Evolutionary conservation across 2,888 invertebrate genomes (phyloP).

Genomic region (Polymixis flavicincta): DNA sequence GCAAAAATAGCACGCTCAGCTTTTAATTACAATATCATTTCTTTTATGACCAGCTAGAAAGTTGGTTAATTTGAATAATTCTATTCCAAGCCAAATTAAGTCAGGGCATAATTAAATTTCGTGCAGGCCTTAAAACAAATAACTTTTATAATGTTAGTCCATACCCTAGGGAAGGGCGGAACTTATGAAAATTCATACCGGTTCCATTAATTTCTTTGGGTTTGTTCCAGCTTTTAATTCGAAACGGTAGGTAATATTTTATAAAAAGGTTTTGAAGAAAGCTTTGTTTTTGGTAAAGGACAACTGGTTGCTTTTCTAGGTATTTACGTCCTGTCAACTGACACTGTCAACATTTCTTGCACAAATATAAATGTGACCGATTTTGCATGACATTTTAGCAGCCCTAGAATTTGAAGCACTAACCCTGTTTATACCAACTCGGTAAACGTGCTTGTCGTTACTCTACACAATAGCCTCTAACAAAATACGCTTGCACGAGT

Average conservation of each 20-base stretch:
- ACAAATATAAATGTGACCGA: background rate
- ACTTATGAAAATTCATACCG: slow-evolving; percentile 56
- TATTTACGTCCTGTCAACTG: background rate
- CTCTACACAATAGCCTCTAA: background rate
- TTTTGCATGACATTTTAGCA: slow-evolving; percentile 15
- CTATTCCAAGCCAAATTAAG: slow-evolving; percentile 48
- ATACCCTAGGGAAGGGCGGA: slow-evolving; percentile 13
- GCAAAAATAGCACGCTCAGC: slow-evolving; percentile 27
- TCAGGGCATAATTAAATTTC: slow-evolving; percentile 48
- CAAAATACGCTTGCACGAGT: background rate
- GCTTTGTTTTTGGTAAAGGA: background rate
- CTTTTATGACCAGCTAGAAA: slow-evolving; percentile 39
- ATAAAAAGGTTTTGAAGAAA: slow-evolving; percentile 11
- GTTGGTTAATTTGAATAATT: slow-evolving; percentile 51
- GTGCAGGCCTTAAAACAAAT: slow-evolving; percentile 30
- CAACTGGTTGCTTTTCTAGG: background rate
- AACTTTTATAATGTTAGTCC: slow-evolving; percentile 45
- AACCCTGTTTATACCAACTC: slow-evolving; percentile 18
- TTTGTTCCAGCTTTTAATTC: slow-evolving; percentile 28
- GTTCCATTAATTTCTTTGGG: slow-evolving; percentile 35
- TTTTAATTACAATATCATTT: slow-evolving; percentile 42
- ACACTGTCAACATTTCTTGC: too few species aligned
- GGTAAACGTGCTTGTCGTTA: background rate
- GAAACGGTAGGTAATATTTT: background rate
- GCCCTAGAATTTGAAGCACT: background rate